These are phyloP conservation scores for Amblyopsis rosae DNA, from an alignment of 2,113 vertebrate species.

Conservation along the genomic window DNA sequence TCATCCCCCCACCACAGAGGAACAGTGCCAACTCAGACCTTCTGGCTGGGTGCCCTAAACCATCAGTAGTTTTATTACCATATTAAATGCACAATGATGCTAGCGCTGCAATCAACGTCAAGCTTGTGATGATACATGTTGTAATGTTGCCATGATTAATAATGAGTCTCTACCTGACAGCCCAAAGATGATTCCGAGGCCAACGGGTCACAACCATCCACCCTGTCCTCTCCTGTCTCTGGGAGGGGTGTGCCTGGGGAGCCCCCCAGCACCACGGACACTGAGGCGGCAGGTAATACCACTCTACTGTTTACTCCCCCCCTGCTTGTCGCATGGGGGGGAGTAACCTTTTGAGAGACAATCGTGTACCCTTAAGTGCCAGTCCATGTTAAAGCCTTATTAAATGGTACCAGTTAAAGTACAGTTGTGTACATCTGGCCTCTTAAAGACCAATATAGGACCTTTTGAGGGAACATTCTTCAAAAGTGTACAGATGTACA, in stretches of 20 bases:
- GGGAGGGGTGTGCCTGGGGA: constrained; percentile 81
- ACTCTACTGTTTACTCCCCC: neutral
- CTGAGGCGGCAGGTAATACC: constrained; percentile 85
- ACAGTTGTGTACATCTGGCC: too few relatives aligned
- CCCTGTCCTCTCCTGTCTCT: constrained; percentile 88
- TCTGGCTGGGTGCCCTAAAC: constrained; percentile 16
- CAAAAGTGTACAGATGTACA: too few relatives aligned
- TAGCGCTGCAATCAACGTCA: constrained; percentile 3
- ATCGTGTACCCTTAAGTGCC: too few relatives aligned
- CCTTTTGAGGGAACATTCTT: too few relatives aligned
- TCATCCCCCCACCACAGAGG: constrained; percentile 11
- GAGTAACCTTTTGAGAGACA: neutral
- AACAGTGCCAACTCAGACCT: neutral
- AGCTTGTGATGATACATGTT: constrained; percentile 32
- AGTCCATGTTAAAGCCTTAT: too few relatives aligned
- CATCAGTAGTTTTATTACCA: constrained; percentile 35
- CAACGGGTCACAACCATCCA: constrained; percentile 84
- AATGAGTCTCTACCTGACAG: constrained; percentile 66
- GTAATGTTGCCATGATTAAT: constrained; percentile 16
- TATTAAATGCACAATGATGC: constrained; percentile 29
- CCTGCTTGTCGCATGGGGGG: neutral
- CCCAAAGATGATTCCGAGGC: constrained; percentile 87
- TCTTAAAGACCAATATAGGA: too few relatives aligned
- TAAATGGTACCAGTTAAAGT: too few relatives aligned
- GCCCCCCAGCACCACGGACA: constrained; percentile 86